Conservation (phyloP, 1,140 invertebrate species). For the Epicauta chinensis region DNA sequence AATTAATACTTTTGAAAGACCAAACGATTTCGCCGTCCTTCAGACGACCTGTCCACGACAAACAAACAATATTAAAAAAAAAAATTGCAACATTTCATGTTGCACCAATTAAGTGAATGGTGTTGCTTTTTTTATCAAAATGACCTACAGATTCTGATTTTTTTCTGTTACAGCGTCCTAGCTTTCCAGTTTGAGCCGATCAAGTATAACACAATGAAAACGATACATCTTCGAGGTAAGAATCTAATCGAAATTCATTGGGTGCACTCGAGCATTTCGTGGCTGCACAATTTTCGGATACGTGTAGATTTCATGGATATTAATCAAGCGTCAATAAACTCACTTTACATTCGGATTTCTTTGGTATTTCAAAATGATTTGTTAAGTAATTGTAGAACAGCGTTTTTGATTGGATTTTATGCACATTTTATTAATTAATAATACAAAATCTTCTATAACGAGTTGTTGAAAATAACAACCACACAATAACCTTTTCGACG, state of each 20-base stretch:
- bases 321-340: not conserved
- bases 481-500: too few species aligned
- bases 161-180: slow-evolving; percentile 33
- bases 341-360: not conserved
- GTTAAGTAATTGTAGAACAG: too few species aligned
- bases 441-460: too few species aligned
- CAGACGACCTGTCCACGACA: too few species aligned
- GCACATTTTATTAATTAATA: too few species aligned
- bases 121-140: not conserved
- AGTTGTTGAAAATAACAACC: too few species aligned
- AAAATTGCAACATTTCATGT: not conserved
- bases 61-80: too few species aligned
- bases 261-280: too few species aligned
- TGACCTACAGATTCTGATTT: slow-evolving; percentile 1
- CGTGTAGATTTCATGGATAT: not conserved
- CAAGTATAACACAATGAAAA: slow-evolving; percentile 37
- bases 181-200: slow-evolving; percentile 16
- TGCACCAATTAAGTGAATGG: not conserved
- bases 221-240: slow-evolving; percentile 31
- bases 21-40: too few species aligned
- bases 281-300: not conserved
- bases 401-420: too few species aligned
- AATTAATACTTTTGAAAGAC: too few species aligned
- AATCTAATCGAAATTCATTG: not conserved
- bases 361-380: slow-evolving; percentile 6